These are phyloP conservation scores for Craterocephalus amniculus DNA, from an alignment of 2,797 vertebrate species.

Conservation along the genomic window DNA sequence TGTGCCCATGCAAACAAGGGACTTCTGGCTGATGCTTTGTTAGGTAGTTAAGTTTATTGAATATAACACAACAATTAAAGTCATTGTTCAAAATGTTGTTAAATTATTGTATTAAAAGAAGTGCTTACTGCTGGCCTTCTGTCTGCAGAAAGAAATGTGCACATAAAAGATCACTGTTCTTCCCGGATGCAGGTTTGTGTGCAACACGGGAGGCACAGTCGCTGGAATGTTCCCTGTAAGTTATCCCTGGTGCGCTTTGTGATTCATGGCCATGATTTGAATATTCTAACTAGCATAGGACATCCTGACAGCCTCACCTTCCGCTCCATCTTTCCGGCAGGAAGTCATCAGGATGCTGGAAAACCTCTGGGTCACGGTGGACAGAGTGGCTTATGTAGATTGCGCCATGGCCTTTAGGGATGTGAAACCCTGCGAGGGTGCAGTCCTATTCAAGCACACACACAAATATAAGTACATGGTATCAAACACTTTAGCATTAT, in stretches of 20 bases:
- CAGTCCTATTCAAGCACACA: slow-evolving; percentile 61
- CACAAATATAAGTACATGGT: neutral
- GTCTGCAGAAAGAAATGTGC: neutral
- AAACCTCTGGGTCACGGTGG: slow-evolving; percentile 74
- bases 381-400: slow-evolving; percentile 69
- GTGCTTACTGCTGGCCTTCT: neutral
- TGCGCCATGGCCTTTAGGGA: slow-evolving; percentile 63
- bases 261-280: no score
- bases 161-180: neutral
- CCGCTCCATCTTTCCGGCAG: slow-evolving; percentile 73
- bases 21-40: no score
- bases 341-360: slow-evolving; percentile 74
- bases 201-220: neutral
- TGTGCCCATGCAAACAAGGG: no score
- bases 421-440: slow-evolving; percentile 61
- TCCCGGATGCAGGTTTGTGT: neutral
- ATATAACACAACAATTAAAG: no score
- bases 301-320: slow-evolving; percentile 53
- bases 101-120: neutral
- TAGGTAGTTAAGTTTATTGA: no score
- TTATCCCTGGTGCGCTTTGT: neutral
- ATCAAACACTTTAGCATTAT: neutral
- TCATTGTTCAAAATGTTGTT: neutral
- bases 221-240: neutral
- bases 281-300: neutral